Evolutionary conservation across 2,113 vertebrate species (phyloP).

Genomic region (Pachycephala philippinensis): DNA sequence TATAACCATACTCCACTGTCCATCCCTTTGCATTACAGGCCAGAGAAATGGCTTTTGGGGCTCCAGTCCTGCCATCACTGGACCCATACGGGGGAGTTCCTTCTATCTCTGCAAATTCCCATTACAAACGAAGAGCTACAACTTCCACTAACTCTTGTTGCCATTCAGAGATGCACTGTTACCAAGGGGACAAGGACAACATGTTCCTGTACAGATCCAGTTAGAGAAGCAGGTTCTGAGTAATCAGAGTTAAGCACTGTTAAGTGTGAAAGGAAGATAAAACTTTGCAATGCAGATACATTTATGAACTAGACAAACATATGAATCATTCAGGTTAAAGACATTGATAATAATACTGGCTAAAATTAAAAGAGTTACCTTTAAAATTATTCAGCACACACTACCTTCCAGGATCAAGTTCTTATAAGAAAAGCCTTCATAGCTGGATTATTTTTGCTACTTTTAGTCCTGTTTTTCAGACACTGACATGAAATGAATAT

Average conservation of each 20-base stretch:
- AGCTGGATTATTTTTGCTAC: background rate
- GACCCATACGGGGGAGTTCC: background rate
- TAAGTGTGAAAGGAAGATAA: slow-evolving; percentile 7
- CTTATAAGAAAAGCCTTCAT: background rate
- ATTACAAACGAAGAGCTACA: background rate
- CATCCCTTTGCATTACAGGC: background rate
- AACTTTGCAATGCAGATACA: background rate
- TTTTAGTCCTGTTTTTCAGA: background rate
- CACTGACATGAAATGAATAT: background rate
- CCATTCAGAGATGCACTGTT: slow-evolving; percentile 15
- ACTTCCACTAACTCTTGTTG: background rate
- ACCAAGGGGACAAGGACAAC: slow-evolving; percentile 35
- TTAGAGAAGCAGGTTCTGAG: slow-evolving; percentile 12
- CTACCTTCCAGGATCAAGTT: background rate
- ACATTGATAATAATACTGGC: background rate
- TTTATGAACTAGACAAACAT: background rate
- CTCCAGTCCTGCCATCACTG: background rate
- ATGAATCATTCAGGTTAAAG: background rate
- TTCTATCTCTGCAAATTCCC: background rate
- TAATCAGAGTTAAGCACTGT: slow-evolving; percentile 27
- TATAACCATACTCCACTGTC: background rate
- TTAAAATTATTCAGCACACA: background rate
- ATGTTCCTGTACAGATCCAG: slow-evolving; percentile 20
- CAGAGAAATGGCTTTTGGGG: background rate
- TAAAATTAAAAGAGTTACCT: background rate